Evolutionary conservation across 1,140 invertebrate species (phyloP).

Genomic region (Ectropis grisescens): DNA sequence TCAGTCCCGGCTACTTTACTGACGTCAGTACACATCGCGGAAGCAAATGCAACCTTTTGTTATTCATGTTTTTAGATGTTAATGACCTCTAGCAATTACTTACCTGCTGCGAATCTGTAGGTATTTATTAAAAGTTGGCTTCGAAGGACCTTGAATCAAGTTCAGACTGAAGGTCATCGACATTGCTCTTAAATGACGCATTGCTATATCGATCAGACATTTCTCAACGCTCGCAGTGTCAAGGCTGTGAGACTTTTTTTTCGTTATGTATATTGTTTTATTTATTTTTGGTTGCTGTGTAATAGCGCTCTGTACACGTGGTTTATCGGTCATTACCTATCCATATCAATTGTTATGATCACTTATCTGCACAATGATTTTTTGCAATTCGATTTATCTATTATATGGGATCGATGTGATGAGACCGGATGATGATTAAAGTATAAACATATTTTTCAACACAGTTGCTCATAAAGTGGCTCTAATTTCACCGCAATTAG

Average conservation of each 20-base stretch:
- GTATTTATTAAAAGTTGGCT: too few relatives aligned
- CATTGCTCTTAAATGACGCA: constrained; percentile 46
- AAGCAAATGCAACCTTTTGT: too few relatives aligned
- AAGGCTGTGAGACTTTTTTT: constrained; percentile 25
- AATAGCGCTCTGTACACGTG: background rate
- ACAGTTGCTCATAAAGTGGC: too few relatives aligned
- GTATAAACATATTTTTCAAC: too few relatives aligned
- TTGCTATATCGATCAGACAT: constrained; percentile 41
- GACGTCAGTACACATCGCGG: too few relatives aligned
- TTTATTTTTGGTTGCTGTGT: background rate
- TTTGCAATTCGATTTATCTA: background rate
- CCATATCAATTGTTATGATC: background rate
- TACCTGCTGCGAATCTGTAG: constrained; percentile 15
- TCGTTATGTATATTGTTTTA: background rate
- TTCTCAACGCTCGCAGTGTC: constrained; percentile 43
- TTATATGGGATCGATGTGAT: background rate
- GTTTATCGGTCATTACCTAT: background rate
- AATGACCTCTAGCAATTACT: constrained; percentile 21
- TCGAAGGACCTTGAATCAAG: constrained; percentile 25
- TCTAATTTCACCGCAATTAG: too few relatives aligned
- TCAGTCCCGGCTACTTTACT: too few relatives aligned
- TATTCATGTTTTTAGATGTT: constrained; percentile 2
- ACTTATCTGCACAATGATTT: background rate
- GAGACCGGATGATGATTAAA: too few relatives aligned
- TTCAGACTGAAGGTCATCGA: constrained; percentile 45